Evolutionary conservation across 2,113 vertebrate species (phyloP).

Genomic region (Passer domesticus): DNA sequence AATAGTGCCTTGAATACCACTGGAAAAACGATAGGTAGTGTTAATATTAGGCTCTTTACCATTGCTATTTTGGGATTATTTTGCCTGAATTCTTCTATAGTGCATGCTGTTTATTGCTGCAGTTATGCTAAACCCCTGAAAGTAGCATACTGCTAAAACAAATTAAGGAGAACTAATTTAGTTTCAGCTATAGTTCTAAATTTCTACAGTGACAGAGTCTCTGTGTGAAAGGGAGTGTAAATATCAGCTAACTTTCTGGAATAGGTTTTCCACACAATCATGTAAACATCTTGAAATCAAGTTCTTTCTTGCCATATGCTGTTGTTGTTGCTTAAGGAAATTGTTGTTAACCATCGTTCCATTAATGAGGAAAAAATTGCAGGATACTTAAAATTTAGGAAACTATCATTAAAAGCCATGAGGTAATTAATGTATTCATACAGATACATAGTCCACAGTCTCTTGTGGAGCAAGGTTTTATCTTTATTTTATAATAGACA

Average conservation of each 20-base stretch:
- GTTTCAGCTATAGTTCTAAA: neutral
- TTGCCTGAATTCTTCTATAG: neutral
- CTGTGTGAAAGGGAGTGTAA: neutral
- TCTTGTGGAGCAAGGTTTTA: neutral
- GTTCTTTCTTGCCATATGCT: neutral
- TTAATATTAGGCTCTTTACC: neutral
- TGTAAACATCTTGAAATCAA: neutral
- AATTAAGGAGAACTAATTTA: neutral
- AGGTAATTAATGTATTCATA: neutral
- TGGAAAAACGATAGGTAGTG: neutral
- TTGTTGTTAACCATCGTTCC: neutral
- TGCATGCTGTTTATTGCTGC: neutral
- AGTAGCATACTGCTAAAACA: neutral
- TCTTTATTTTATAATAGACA: neutral
- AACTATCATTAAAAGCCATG: neutral
- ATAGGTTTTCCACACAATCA: neutral
- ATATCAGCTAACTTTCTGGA: neutral
- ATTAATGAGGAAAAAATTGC: neutral
- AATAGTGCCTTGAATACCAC: neutral
- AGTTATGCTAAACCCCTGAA: neutral
- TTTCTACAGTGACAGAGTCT: neutral
- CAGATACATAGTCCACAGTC: neutral
- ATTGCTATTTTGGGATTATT: neutral
- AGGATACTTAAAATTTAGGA: neutral
- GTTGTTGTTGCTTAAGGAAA: neutral